Evolutionary conservation across 2,797 vertebrate species (phyloP).

Genomic region (Allochrocebus solatus): DNA sequence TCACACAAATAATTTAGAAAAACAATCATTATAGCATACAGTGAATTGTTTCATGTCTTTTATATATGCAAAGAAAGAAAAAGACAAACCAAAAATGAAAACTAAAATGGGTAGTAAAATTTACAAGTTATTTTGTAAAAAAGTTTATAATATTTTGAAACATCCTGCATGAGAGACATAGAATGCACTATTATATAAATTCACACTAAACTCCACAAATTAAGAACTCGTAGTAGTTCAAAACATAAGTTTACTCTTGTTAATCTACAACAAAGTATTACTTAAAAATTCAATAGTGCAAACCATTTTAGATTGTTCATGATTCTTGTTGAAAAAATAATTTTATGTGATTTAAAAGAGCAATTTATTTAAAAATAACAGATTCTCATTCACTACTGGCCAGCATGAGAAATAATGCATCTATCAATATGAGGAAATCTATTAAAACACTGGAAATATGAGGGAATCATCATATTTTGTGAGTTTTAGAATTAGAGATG

Average conservation of each 20-base stretch:
- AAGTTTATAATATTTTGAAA: not conserved
- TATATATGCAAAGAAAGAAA: not conserved
- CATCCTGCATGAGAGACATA: not conserved
- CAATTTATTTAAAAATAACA: not conserved
- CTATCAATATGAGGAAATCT: not conserved
- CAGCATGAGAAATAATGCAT: not conserved
- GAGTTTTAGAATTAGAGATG: not conserved
- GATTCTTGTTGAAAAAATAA: not conserved
- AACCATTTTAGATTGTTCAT: not conserved
- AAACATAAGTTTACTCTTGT: not conserved
- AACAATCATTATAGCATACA: not conserved
- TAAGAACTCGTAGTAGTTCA: not conserved
- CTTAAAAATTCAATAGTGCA: not conserved
- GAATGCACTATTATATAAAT: not conserved
- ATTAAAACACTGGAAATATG: not conserved
- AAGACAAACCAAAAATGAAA: not conserved
- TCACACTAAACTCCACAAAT: not conserved
- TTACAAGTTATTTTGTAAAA: not conserved
- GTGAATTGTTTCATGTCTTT: not conserved
- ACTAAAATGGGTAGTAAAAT: not conserved
- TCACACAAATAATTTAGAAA: not conserved
- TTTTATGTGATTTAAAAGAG: not conserved
- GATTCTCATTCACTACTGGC: not conserved
- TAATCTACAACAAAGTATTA: not conserved
- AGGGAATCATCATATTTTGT: not conserved